Percentiles rank a stretch among this genome's conserved stretches.
Evolutionary conservation across 2,113 vertebrate genomes (phyloP).

Genomic region (Prinia subflava): DNA sequence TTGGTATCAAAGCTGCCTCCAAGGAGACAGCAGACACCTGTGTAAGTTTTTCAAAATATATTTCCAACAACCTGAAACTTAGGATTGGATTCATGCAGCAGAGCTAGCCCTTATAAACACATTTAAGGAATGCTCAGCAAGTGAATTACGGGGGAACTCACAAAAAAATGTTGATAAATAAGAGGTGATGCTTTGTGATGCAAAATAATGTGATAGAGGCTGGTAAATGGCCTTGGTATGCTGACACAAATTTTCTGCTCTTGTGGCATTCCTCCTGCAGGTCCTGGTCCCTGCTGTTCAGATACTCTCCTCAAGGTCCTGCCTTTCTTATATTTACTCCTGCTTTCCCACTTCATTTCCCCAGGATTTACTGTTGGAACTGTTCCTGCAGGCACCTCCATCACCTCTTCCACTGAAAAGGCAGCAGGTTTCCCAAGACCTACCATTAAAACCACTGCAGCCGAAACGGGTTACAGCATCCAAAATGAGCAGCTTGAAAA

Average conservation of each 20-base stretch:
- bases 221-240: not conserved
- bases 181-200: not conserved
- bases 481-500: not conserved
- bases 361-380: not conserved
- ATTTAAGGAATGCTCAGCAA: not conserved
- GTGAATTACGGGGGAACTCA: not conserved
- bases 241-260: not conserved
- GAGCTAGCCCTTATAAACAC: not conserved
- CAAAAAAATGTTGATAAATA: not conserved
- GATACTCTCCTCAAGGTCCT: fast-evolving
- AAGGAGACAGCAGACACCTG: not conserved
- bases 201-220: not conserved
- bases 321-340: not conserved
- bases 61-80: not conserved
- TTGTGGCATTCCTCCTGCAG: not conserved
- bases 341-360: not conserved
- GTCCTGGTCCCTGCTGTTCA: not conserved
- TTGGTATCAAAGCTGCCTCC: not conserved
- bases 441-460: not conserved
- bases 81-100: not conserved
- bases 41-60: not conserved
- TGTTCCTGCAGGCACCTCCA: not conserved
- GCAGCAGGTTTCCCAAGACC: not conserved
- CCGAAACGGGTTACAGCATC: not conserved
- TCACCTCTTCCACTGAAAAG: not conserved